Evolutionary conservation across 2,797 vertebrate species (phyloP).

Genomic region (Serranus cabrilla): DNA sequence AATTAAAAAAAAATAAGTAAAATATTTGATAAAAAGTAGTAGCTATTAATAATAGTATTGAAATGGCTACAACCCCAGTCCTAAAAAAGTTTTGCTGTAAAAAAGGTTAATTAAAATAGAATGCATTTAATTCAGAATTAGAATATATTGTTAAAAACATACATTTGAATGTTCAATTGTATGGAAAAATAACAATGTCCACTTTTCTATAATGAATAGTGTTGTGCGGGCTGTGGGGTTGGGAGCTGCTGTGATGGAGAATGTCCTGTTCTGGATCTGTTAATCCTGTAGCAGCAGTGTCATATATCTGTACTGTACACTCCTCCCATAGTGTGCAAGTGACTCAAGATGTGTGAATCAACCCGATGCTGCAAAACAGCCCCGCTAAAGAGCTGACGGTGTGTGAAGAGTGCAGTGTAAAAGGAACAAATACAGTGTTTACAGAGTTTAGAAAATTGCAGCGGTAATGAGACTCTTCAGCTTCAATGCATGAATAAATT

Average conservation of each 20-base stretch:
- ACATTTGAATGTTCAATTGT: too few relatives aligned
- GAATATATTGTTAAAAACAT: too few relatives aligned
- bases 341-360: slow-evolving; percentile 52
- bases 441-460: slow-evolving; percentile 20
- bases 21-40: too few relatives aligned
- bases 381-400: slow-evolving; percentile 12
- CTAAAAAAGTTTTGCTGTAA: too few relatives aligned
- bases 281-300: slow-evolving; percentile 4
- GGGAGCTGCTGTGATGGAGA: background rate
- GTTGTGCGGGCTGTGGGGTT: too few relatives aligned
- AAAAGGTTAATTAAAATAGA: too few relatives aligned
- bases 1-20: too few relatives aligned
- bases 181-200: too few relatives aligned
- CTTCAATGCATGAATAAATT: slow-evolving; percentile 38
- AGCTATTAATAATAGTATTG: too few relatives aligned
- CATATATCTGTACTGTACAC: background rate
- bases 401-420: slow-evolving; percentile 6
- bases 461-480: slow-evolving; percentile 15
- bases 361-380: slow-evolving; percentile 14
- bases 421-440: background rate
- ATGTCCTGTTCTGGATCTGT: background rate
- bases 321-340: slow-evolving; percentile 21
- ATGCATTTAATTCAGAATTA: too few relatives aligned
- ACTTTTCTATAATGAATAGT: too few relatives aligned
- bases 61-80: too few relatives aligned